phyloP scores from a whole-genome alignment of 2,113 vertebrate species.

The Toxotes jaculatrix region DNA sequence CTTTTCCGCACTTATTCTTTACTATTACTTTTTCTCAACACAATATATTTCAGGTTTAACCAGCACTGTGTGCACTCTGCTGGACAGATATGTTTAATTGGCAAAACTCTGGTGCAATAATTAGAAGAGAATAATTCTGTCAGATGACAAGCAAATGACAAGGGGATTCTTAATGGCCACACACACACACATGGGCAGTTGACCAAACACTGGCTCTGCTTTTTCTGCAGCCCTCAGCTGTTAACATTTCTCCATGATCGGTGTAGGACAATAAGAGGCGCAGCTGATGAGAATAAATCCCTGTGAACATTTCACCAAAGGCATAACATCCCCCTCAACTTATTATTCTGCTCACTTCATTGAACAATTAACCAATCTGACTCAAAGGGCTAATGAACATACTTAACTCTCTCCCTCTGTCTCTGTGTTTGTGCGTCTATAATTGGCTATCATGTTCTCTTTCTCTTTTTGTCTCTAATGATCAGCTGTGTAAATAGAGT shows the following conservation, averaged over 20 bases:
- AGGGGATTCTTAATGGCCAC: constrained; percentile 29
- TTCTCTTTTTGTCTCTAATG: constrained; percentile 56
- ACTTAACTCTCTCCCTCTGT: constrained; percentile 50
- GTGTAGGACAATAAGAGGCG: constrained; percentile 45
- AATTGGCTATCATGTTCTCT: constrained; percentile 66
- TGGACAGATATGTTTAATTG: constrained; percentile 23
- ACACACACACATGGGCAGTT: constrained; percentile 32
- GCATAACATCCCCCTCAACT: constrained; percentile 58
- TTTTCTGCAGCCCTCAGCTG: constrained; percentile 52
- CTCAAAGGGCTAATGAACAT: constrained; percentile 72
- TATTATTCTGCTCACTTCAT: constrained; percentile 71
- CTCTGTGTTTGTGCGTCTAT: constrained; percentile 50
- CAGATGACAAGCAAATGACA: constrained; percentile 18
- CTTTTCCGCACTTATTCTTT: not conserved
- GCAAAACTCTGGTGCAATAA: not conserved
- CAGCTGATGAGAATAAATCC: constrained; percentile 60
- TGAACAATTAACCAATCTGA: constrained; percentile 78
- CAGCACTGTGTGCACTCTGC: not conserved
- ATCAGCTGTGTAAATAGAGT: constrained; percentile 64
- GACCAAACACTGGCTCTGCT: constrained; percentile 41
- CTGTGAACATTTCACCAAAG: constrained; percentile 60
- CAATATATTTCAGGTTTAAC: not conserved
- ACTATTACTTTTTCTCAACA: not conserved
- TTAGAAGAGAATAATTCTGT: not conserved
- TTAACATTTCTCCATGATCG: constrained; percentile 38